phyloP scores from a whole-genome alignment of 2,797 vertebrate species.

The Tokudaia muenninki region DNA sequence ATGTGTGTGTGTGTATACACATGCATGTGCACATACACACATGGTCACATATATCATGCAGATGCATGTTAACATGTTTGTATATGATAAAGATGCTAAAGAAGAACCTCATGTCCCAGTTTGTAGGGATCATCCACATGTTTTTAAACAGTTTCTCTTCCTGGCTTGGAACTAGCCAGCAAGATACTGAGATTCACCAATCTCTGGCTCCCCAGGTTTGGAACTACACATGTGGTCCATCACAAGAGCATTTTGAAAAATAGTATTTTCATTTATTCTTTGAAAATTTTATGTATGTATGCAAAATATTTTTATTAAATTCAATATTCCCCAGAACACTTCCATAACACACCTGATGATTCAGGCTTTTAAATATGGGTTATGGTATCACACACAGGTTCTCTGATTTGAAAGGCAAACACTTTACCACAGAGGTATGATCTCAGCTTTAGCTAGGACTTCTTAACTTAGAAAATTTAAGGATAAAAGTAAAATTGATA shows the following conservation, averaged over 20 bases:
- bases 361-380: neutral
- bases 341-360: neutral
- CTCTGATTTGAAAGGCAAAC: neutral
- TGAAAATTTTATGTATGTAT: neutral
- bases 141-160: neutral
- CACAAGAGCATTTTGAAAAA: neutral
- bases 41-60: neutral
- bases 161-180: neutral
- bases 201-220: too few species aligned
- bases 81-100: neutral
- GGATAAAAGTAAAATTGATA: constrained; percentile 8
- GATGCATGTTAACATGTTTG: neutral
- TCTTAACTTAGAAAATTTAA: neutral
- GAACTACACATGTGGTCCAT: neutral
- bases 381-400: neutral
- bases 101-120: neutral
- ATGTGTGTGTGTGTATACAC: neutral
- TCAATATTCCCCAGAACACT: neutral
- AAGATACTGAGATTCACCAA: neutral
- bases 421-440: neutral
- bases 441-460: neutral
- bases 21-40: too few species aligned
- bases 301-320: neutral
- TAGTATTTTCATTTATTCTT: neutral
- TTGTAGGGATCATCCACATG: neutral